Base-by-base conservation (phyloP, 2,113 vertebrate genomes). In the Geococcyx californianus region DNA sequence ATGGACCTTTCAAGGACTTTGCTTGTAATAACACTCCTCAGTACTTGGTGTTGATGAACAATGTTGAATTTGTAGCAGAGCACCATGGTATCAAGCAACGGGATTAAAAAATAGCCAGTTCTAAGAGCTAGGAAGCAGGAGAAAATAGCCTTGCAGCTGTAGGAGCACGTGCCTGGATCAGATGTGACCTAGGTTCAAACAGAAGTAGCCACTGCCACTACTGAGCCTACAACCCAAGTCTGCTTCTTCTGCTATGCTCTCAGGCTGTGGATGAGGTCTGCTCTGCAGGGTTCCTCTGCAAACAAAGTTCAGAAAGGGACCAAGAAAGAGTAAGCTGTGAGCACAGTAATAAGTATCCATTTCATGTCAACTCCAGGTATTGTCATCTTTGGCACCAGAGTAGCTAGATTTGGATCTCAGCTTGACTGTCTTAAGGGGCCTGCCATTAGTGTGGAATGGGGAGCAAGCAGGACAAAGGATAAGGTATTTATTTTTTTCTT, bases 71-170 rank as follows among this genome's bases (percentile, higher is more conserved):
- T 3, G 3, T 36, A n/a, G 38, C 64, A 87, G 73, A 97, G 94
- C 92, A 95, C 96, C 94, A 91, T 95, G 96, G 95, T 73, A 97
- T 95, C 93, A n/a, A 91, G 93, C 26, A 38, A 59, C 67, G 63
- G 67, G 59, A 84, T 77, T 95, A 94, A 54, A 67, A 94, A 95
- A 90, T 83, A 84, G n/a, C 87, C 82, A 45, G 19, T 83, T 87
- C 51, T 89, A 33, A 44, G 78, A n/a, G 78, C 54, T 96, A 8
- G 1, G 45, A 51, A 54, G 42, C 68, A 83, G 31, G 10, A 4
- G 0, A 63, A 83, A 90, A 86, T 3, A 74, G 33, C 55, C 68
- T 81, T 92, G 92, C n/a, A 93, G 64, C 55, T 86, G 76, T 42
- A 81, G 56, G 34, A 70, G 42, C 54, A 13, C 2, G 0, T 23